Base-by-base conservation (phyloP, 2,797 vertebrate genomes). In the Halcyon badia region DNA sequence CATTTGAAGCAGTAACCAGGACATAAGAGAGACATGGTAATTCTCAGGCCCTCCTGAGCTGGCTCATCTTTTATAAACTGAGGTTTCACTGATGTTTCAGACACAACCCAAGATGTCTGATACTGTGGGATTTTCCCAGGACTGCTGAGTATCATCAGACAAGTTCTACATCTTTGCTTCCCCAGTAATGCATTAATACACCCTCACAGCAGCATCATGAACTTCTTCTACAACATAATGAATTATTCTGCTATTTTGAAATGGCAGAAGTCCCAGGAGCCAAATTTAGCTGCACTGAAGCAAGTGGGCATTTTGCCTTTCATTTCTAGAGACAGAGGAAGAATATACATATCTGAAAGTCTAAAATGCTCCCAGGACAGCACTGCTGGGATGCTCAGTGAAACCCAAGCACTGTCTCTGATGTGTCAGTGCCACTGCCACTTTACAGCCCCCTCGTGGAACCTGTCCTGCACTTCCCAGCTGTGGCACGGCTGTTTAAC, bases 391-490 rank as follows among this genome's bases (percentile, higher is more conserved):
- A 31, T 31, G 70, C 10, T 77, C 26, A 33, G 33, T 21, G 70
- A 91, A 79, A 56, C 4, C 3, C 61, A 89, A 19, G 33, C 51
- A 26, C 10, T 0, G 3, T 31, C 35, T 81, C 46, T 35, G 24
- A 35, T 15, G 28, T 5, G 5, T 57, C 72, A 58, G 78, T 54
- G 76, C 81, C 3, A 1, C 71, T 81, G 83, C 49, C 5, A 6
- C 58, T 49, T 58, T 54, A 87, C 68, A 92, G 83, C 62, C 87
- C 83, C 48, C 87, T 90, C 14, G 12, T 79, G 94, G 72, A 92
- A 61, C 58, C 49, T 56, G 52, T 58, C 14, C 66, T 66, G 56
- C 71, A 44, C 64, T 80, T 66, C 48, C 88, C 73, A 48, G 54
- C 39, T 56, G 42, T 42, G 68, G 46, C 54, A 87, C 60, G 62